These are phyloP conservation scores for Stegana nigrithorax DNA, from an alignment of 2,888 invertebrate genomes.

Conservation along the genomic window DNA sequence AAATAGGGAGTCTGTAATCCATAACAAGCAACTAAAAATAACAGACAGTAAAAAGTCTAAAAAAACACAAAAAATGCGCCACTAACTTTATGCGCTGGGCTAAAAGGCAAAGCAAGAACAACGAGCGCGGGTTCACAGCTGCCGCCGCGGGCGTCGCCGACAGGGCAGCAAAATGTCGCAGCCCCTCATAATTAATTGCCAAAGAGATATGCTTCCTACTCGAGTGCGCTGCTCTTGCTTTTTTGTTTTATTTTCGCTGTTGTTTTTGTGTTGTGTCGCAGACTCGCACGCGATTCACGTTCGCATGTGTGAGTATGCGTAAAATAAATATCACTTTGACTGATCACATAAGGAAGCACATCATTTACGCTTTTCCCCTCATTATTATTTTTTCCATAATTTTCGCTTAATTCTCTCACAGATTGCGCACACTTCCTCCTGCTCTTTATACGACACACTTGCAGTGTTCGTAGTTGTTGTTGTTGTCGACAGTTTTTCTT, in stretches of 20 bases:
- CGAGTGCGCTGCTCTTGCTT: background rate
- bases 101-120: background rate
- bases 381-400: background rate
- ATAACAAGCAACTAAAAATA: conserved; percentile 50
- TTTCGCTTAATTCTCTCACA: background rate
- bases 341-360: conserved; percentile 56
- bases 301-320: conserved; percentile 2
- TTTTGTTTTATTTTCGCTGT: conserved; percentile 19
- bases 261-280: background rate
- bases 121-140: background rate
- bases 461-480: too few relatives aligned
- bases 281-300: too few relatives aligned
- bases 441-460: too few relatives aligned
- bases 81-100: conserved; percentile 11
- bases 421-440: background rate
- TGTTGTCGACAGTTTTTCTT: background rate
- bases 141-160: background rate
- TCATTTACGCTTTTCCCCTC: conserved; percentile 5
- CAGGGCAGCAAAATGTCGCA: conserved; percentile 42
- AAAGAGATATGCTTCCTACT: conserved; percentile 19
- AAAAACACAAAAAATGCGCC: conserved; percentile 29
- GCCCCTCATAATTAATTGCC: conserved; percentile 59
- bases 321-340: conserved; percentile 40
- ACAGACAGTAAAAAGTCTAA: conserved; percentile 34
- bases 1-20: conserved; percentile 48